Conservation (phyloP, 30 jellyfish, hydroid and myxozoan species). For the Hydra vulgaris region DNA sequence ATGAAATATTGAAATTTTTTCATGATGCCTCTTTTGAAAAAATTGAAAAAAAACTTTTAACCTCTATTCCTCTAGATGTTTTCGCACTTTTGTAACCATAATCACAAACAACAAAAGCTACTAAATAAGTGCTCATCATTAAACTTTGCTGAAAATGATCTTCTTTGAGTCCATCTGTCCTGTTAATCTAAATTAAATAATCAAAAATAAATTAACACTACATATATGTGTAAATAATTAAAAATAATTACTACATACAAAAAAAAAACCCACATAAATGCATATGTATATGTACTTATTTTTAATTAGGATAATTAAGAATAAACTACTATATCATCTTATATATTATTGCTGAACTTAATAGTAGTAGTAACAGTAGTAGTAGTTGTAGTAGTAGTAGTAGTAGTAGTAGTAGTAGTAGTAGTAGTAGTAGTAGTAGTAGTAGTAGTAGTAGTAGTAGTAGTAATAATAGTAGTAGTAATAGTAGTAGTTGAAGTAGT, state of each 20-base stretch:
- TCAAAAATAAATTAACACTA: background rate
- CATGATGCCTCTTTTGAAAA: too few relatives aligned
- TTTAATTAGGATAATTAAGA: background rate
- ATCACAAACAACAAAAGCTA: slow-evolving; percentile 87
- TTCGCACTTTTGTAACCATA: slow-evolving; percentile 39
- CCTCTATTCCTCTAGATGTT: slow-evolving; percentile 52
- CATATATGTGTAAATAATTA: background rate
- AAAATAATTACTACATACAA: background rate
- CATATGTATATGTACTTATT: background rate
- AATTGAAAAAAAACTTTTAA: too few relatives aligned
- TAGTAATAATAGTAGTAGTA: too few relatives aligned
- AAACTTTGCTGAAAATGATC: slow-evolving; percentile 83
- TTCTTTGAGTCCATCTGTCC: slow-evolving; percentile 50
- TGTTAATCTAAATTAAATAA: background rate
- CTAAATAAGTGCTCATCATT: slow-evolving; percentile 87
- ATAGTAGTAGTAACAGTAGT: too few relatives aligned
- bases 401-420: background rate
- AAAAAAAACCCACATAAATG: background rate
- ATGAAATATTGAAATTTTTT: too few relatives aligned
- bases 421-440: background rate
- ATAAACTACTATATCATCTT: background rate
- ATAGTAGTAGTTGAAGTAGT: background rate
- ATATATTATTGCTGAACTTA: too few relatives aligned
- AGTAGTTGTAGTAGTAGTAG: background rate
- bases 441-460: background rate